phyloP scores from a whole-genome alignment of 2,113 vertebrate species.

The Myrmecobius fasciatus region DNA sequence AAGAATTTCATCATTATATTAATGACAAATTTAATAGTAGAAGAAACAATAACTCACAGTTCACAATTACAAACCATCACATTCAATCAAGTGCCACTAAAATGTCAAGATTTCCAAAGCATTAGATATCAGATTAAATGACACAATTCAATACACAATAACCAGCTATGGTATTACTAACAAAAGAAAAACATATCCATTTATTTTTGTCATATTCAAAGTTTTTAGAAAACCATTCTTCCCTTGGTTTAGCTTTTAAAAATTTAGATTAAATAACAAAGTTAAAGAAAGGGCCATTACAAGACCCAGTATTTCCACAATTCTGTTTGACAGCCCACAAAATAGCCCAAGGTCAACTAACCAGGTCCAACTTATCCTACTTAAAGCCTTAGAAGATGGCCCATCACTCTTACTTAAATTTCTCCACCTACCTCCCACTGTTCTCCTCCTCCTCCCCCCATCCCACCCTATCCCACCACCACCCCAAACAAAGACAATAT shows the following conservation, averaged over 20 bases:
- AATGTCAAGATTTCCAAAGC: constrained; percentile 41
- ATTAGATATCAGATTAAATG: not conserved
- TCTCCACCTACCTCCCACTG: constrained; percentile 43
- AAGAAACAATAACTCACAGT: constrained; percentile 63
- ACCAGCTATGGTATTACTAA: constrained; percentile 2
- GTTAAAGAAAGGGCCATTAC: constrained; percentile 49
- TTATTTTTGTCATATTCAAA: constrained; percentile 44
- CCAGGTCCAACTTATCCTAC: constrained; percentile 77
- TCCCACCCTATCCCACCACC: constrained; percentile 27
- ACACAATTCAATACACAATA: not conserved
- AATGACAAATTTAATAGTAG: constrained; percentile 71
- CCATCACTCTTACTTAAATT: constrained; percentile 46
- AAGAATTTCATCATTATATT: constrained; percentile 24
- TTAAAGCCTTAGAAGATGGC: constrained; percentile 68
- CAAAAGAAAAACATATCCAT: not conserved
- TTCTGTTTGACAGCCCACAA: constrained; percentile 38
- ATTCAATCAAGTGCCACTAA: constrained; percentile 64
- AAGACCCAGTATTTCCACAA: constrained; percentile 38
- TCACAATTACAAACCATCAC: constrained; percentile 32
- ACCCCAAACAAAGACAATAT: constrained; percentile 74
- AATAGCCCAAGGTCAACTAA: constrained; percentile 61
- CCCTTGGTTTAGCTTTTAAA: constrained; percentile 35
- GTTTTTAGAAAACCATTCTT: constrained; percentile 55
- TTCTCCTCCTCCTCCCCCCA: not conserved
- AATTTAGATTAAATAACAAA: constrained; percentile 51